Percentiles rank a stretch among this genome's conserved stretches.
These are phyloP conservation scores for Prunella strophiata DNA, from an alignment of 2,797 vertebrate genomes.

Conservation along the genomic window DNA sequence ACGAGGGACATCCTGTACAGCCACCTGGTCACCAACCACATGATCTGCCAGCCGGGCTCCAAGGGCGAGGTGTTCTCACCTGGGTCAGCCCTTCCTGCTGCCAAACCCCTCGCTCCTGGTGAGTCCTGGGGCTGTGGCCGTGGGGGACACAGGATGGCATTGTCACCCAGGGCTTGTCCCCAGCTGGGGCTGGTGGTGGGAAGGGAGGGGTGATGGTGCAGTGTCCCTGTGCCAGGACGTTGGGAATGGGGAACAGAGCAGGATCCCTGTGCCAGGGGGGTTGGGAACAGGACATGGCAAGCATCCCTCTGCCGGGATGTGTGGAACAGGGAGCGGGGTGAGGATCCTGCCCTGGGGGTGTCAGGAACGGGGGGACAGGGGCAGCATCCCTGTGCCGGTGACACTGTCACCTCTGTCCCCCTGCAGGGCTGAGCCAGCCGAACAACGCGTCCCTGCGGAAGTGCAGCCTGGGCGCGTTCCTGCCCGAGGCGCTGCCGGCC, in stretches of 20 bases:
- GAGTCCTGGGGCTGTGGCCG: background rate
- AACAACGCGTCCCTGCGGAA: conserved; percentile 82
- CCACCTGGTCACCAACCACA: conserved; percentile 95
- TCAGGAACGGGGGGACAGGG: background rate
- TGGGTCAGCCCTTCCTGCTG: conserved; percentile 79
- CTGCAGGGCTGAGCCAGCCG: conserved; percentile 80
- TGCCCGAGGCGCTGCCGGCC: conserved; percentile 82
- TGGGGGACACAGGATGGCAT: background rate
- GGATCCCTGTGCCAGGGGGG: background rate
- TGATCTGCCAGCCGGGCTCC: conserved; percentile 95
- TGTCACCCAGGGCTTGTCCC: background rate
- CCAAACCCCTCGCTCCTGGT: conserved; percentile 84
- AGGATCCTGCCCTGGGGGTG: background rate
- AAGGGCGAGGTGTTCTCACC: conserved; percentile 90
- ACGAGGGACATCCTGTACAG: conserved; percentile 96
- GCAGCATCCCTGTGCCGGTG: background rate
- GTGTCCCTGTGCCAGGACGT: fast-evolving
- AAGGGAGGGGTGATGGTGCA: background rate
- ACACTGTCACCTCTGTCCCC: background rate
- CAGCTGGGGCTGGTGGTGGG: background rate
- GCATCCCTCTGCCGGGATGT: background rate
- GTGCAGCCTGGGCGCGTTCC: conserved; percentile 84
- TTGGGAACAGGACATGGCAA: background rate
- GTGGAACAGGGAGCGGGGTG: background rate
- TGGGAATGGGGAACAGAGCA: background rate